Conservation (phyloP, 1,140 invertebrate species). For the Drosophila triauraria region DNA sequence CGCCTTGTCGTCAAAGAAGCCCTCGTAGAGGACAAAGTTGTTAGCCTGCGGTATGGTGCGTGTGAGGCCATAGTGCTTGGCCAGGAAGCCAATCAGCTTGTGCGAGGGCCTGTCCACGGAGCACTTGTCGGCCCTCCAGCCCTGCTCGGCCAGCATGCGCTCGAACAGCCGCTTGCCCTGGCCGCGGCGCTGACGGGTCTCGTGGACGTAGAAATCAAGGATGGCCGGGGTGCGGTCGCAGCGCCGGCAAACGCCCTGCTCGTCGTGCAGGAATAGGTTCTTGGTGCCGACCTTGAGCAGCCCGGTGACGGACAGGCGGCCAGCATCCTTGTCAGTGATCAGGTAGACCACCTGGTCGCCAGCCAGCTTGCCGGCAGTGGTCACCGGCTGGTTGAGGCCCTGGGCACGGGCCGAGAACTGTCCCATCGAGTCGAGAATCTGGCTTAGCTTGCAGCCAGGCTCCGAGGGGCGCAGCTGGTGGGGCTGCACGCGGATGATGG, state of each 20-base stretch:
- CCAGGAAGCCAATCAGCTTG: conserved; percentile 93
- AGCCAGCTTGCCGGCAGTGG: conserved; percentile 9
- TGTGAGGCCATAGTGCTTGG: conserved; percentile 91
- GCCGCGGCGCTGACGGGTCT: conserved; percentile 91
- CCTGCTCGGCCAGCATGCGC: conserved; percentile 90
- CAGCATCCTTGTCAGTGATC: conserved; percentile 82
- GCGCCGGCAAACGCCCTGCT: conserved; percentile 85
- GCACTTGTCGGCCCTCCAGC: conserved; percentile 88
- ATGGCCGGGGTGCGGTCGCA: conserved; percentile 90
- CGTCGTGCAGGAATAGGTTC: conserved; percentile 92
- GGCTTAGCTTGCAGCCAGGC: neutral
- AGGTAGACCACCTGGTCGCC: conserved; percentile 39
- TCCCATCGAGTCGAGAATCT: conserved; percentile 39
- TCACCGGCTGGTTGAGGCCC: conserved; percentile 23
- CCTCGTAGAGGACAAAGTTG: conserved; percentile 93
- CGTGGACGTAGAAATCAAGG: conserved; percentile 94
- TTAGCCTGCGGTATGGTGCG: conserved; percentile 93
- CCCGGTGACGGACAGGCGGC: conserved; percentile 89
- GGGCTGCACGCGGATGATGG: conserved; percentile 33
- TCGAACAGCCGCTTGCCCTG: conserved; percentile 91
- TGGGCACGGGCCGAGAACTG: conserved; percentile 42
- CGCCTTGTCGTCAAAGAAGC: conserved; percentile 88
- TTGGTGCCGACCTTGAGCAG: conserved; percentile 93
- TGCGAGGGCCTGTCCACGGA: conserved; percentile 95
- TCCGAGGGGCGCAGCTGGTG: neutral